phyloP scores from a whole-genome alignment of 2,113 vertebrate species.

The Cyanoliseus patagonus region DNA sequence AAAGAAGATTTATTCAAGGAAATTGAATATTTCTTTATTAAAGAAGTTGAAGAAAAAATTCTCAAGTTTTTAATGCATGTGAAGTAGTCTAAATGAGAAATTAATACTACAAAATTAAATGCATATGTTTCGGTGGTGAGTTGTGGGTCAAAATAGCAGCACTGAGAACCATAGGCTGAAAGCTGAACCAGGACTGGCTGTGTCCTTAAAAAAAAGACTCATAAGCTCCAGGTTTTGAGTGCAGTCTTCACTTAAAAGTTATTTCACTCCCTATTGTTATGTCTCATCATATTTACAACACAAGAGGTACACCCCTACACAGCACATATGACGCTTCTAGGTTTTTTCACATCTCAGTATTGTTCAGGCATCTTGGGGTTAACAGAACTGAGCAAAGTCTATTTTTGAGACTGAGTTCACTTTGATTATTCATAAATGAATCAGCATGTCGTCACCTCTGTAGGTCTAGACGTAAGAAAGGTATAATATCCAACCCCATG shows the following conservation, averaged over 20 bases:
- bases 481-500: background rate
- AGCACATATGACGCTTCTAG: background rate
- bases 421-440: conserved; percentile 47
- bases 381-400: background rate
- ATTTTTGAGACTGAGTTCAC: background rate
- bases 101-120: background rate
- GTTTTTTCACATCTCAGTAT: background rate
- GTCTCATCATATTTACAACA: background rate
- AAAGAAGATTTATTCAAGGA: background rate
- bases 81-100: background rate
- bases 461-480: background rate
- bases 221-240: background rate
- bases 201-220: background rate
- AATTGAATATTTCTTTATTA: background rate
- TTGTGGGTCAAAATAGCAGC: background rate
- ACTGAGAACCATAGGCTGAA: background rate
- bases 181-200: background rate
- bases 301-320: background rate
- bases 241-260: background rate
- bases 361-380: background rate
- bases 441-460: conserved; percentile 33
- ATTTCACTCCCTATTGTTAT: background rate
- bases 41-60: background rate
- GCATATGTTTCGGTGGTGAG: background rate
- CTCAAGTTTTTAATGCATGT: background rate